Evolutionary conservation across 2,113 vertebrate species (phyloP), one percentile per base, ranked within the genome.

Genomic region (Myiozetetes cayanensis): DNA sequence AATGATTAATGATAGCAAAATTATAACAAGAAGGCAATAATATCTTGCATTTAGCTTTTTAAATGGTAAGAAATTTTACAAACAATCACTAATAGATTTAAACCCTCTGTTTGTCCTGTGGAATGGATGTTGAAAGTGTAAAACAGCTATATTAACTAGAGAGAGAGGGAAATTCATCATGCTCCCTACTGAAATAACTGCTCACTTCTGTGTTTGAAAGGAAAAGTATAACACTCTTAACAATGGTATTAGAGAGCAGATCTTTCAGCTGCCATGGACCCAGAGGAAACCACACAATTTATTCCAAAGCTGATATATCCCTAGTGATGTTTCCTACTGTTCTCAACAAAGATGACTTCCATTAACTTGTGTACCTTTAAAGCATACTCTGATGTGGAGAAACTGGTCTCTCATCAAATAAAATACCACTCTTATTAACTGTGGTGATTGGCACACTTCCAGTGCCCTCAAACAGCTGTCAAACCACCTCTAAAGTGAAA

Each of bases 1-100:
- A 91, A 61, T 85, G 78, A 92, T 91, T 94, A 85, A 83, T 47
- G 41, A n/a, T 65, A 70, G 70, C 37, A 93, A 79, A 93, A 89
- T 83, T 93, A 21, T 82, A 89, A 73, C 58, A 87, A 50, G 87
- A 70, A 76, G 59, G 35, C 74, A 93, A n/a, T 66, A 79, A 87
- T 62, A 87, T 46, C 49, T 94, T 79, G 28, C 56, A 58, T 73
- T 87, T 78, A 47, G 49, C 71, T 80, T 79, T 96, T 83, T 77
- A 21, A 62, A 94, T 59, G 41, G n/a, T 63, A 90, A 85, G 50
- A 39, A 93, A 86, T 46, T 94, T 91, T 73, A 73, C 71, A 75
- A 94, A 85, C 77, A 87, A 35, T 68, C 41, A 35, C 53, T 76
- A 87, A 79, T 74, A 35, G 11, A 67, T 94, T 66, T 93, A 87